Base-by-base conservation (phyloP, 2,888 invertebrate genomes). In the Drosophila stalkeri region DNA sequence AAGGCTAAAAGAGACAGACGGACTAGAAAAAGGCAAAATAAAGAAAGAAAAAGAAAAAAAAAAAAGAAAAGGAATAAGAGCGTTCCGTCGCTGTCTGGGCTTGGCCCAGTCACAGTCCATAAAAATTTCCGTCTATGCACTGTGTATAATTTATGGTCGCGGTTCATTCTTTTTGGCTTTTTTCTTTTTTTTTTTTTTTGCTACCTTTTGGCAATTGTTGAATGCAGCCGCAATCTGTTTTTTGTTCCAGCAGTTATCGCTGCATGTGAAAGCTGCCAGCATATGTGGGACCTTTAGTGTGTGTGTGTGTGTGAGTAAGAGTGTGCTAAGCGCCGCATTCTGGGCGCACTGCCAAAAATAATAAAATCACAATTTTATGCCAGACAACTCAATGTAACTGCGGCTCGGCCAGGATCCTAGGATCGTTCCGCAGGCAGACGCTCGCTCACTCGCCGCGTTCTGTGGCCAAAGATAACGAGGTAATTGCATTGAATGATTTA, bases 401-500 rank as follows among this genome's bases (percentile, higher is more conserved):
- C 52, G 41, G 63, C 65, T 49, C 44, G 52, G 78, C 60, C 37
- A 54, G 67, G 64, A 68, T 75, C 66, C 71, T 52, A 77, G 77
- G 64, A 76, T 72, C 67, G 59, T 52, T 56, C 63, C 63, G 60
- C 27, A 43, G 43, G 37, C 43, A 27, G 14, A 44, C 18, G 49
- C 39, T 35, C n/a, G 46, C 59, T 51, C n/a, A 37, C 59, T 51
- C n/a, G 52, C 46, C 60, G 55, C 52, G 65, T 64, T 82, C 73
- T 86, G 89, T 73, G 81, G 87, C 79, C 82, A 80, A 75, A 87
- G 84, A 89, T 91, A 91, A 91, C 89, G 89, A 91, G 91, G 90
- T 91, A 91, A 91, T 91, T 90, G 86, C 75, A 71, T 77, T 72
- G 86, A 85, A 89, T 90, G 90, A 91, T 89, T 91, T 91, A 77